A percentile compares a stretch with the other conserved stretches of the same genome.
These are phyloP conservation scores for Scylla paramamosain DNA, from an alignment of 1,140 invertebrate genomes.

Conservation along the genomic window DNA sequence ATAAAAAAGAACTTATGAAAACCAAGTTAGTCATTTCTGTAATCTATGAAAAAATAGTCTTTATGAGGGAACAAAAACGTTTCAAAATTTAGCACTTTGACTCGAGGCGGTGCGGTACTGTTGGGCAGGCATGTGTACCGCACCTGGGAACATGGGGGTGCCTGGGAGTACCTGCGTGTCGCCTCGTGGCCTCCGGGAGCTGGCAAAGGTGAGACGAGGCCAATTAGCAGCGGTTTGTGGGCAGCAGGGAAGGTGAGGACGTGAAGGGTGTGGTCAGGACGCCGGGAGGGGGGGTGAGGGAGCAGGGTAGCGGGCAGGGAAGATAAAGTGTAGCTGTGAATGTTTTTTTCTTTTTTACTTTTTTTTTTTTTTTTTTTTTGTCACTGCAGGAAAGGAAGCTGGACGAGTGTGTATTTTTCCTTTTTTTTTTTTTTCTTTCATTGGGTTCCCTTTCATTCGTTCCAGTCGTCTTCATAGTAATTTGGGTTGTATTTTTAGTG, in stretches of 20 bases:
- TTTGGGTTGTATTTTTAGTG: too few species aligned
- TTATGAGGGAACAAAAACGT: too few species aligned
- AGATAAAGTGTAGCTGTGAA: background rate
- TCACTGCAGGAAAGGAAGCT: background rate
- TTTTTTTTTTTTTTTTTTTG: too few species aligned
- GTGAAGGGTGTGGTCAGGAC: background rate
- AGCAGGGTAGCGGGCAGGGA: background rate
- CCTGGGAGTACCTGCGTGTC: background rate
- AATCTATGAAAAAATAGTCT: too few species aligned
- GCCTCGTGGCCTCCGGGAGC: background rate
- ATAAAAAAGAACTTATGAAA: too few species aligned
- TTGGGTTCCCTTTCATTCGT: too few species aligned
- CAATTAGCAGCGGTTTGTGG: slow-evolving; percentile 11
- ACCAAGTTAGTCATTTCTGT: too few species aligned
- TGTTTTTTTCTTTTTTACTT: background rate
- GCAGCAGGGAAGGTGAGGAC: background rate
- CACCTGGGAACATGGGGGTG: background rate
- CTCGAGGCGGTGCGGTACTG: background rate
- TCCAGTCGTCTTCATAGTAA: too few species aligned
- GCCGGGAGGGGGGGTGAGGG: background rate
- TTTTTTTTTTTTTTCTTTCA: too few species aligned
- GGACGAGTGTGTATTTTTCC: background rate
- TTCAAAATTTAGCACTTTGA: too few species aligned
- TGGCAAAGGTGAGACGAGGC: background rate
- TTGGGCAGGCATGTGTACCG: background rate